phyloP scores from a whole-genome alignment of 1,140 invertebrate genomes.

The Drosophila nigromelanica region DNA sequence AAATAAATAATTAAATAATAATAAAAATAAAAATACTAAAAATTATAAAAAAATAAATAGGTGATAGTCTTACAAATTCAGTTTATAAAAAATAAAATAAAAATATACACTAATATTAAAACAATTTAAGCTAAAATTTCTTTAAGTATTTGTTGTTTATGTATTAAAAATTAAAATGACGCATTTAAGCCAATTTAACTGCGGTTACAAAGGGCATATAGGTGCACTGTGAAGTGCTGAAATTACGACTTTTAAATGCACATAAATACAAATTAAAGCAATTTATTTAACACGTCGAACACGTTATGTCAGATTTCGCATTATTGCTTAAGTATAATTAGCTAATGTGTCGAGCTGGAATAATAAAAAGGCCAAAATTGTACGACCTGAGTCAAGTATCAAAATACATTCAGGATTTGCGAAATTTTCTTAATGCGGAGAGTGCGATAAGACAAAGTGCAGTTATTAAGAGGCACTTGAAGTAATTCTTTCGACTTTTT shows the following conservation, averaged over 20 bases:
- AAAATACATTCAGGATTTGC: constrained; percentile 33
- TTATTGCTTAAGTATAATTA: constrained; percentile 60
- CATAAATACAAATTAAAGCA: constrained; percentile 58
- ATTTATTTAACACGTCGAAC: constrained; percentile 48
- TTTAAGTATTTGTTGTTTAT: background rate
- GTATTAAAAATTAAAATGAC: constrained; percentile 25
- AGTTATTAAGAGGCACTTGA: constrained; percentile 54
- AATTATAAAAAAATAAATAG: too few species aligned
- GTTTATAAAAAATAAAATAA: too few species aligned
- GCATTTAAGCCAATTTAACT: constrained; percentile 41
- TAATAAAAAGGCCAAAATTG: constrained; percentile 49
- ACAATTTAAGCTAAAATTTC: too few species aligned
- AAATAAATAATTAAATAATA: too few species aligned
- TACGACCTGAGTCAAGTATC: constrained; percentile 55
- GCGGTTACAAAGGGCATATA: constrained; percentile 24
- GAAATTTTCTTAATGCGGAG: constrained; percentile 60
- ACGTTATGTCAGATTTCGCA: constrained; percentile 21
- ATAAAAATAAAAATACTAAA: too few species aligned
- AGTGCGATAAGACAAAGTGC: constrained; percentile 52
- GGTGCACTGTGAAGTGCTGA: constrained; percentile 14
- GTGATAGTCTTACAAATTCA: too few species aligned
- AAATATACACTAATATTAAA: too few species aligned
- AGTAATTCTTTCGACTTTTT: constrained; percentile 1
- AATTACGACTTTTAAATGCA: constrained; percentile 5
- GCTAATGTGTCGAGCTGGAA: constrained; percentile 48